Base-by-base conservation (phyloP, 2,113 vertebrate species). In the Heterotilapia buettikoferi region DNA sequence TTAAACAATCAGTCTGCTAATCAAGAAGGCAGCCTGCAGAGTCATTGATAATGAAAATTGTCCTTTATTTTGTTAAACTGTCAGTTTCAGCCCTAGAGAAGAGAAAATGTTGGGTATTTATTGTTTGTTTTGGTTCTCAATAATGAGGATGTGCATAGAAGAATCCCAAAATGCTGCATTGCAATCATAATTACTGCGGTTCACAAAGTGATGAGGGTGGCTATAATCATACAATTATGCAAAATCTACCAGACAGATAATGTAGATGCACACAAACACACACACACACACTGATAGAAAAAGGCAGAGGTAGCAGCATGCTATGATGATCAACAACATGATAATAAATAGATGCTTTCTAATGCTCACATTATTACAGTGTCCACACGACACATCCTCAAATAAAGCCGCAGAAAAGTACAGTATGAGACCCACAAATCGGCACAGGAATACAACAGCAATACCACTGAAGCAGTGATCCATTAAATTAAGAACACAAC, bases 401-500 rank as follows among this genome's bases (percentile, higher is more conserved):
- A 38, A 87, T 56, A 90, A 83, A 61, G 31, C 82, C 5, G 7
- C 45, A 50, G 13, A 59, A 19, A 81, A 16, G 18, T 31, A 26
- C 21, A 45, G 31, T 21, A 21, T 38, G 14, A 59, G 31, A 19
- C 21, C 26, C 50, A 76, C 8, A 59, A 7, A 80, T 53, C 31
- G 10, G 52, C 33, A 18, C 53, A 43, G 73, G 14, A 53, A 50
- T 8, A 56, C 53, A n/a, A 36, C 36, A 85, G 38, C 43, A n/a
- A 47, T 80, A 47, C 50, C 71, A 45, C 16, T 9, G 76, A 84
- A 29, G 82, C 89, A 83, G 61, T 66, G 86, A 90, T 89, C 85
- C 88, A 19, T 88, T 87, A 88, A 91, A 83, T 8, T 19, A 53
- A 81, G 63, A 83, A 29, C 29, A 86, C 63, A 87, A 88, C 54